Evolutionary conservation across 92 coral and sea anemone genomes (phyloP).

Genomic region (Scolanthus callimorphus): DNA sequence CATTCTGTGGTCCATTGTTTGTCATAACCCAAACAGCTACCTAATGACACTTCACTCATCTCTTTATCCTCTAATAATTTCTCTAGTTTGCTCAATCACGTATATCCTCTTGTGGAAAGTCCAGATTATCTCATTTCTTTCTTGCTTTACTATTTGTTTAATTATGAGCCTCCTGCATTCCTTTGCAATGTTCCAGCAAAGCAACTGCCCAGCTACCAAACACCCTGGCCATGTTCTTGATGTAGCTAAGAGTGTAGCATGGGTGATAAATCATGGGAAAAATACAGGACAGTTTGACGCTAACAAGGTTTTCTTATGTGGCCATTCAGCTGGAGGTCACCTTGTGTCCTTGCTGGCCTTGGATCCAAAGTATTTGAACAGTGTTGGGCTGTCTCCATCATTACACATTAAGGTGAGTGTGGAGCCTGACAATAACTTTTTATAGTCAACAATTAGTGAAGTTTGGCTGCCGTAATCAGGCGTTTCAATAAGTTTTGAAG

Average conservation of each 20-base stretch:
- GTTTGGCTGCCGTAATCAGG: too few relatives aligned
- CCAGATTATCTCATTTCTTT: neutral
- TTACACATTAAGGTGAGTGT: slow-evolving; percentile 56
- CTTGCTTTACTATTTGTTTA: slow-evolving; percentile 33
- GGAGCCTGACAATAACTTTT: too few relatives aligned
- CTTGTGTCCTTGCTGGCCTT: slow-evolving; percentile 36
- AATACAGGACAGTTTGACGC: slow-evolving; percentile 11
- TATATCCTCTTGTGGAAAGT: slow-evolving; percentile 16
- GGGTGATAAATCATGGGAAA: slow-evolving; percentile 35
- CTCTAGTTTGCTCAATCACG: slow-evolving; percentile 11
- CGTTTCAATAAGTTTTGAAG: too few relatives aligned
- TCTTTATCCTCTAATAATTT: slow-evolving; percentile 19
- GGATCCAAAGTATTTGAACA: slow-evolving; percentile 23
- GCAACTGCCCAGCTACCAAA: slow-evolving; percentile 15
- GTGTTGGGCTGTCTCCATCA: slow-evolving; percentile 19
- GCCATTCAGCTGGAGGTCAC: slow-evolving; percentile 70
- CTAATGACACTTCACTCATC: slow-evolving; percentile 13
- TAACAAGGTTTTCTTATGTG: slow-evolving; percentile 40
- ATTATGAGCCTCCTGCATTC: slow-evolving; percentile 25
- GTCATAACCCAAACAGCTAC: slow-evolving; percentile 20
- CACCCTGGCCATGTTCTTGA: slow-evolving; percentile 51
- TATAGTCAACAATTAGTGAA: too few relatives aligned
- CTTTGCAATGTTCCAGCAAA: slow-evolving; percentile 34
- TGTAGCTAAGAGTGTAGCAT: slow-evolving; percentile 38
- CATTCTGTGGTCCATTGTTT: slow-evolving; percentile 37